A percentile compares a stretch with the other conserved stretches of the same genome.
These are phyloP conservation scores for Cerceris rybyensis DNA, from an alignment of 2,888 invertebrate genomes.

Conservation along the genomic window DNA sequence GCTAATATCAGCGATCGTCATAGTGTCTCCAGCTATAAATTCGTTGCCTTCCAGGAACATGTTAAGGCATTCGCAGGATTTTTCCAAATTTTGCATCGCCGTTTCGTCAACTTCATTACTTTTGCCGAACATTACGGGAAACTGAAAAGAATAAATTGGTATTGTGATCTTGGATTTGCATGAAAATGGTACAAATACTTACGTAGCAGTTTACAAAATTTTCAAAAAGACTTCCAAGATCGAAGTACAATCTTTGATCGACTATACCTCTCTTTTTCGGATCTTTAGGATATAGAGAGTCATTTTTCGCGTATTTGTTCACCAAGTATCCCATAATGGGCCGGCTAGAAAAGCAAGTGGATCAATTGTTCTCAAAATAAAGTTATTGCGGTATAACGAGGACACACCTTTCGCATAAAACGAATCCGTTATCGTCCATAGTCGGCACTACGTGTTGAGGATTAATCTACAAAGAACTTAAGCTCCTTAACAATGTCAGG, in stretches of 20 bases:
- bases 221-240: conserved; percentile 89
- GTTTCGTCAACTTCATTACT: conserved; percentile 67
- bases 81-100: conserved; percentile 82
- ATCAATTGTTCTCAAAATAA: not conserved
- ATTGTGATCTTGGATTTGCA: not conserved
- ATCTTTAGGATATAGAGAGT: conserved; percentile 89
- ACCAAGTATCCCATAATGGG: conserved; percentile 91
- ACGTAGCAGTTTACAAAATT: conserved; percentile 89
- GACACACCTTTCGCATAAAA: conserved; percentile 88
- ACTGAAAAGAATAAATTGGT: conserved; percentile 79
- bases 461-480: conserved; percentile 85
- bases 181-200: conserved; percentile 79
- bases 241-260: conserved; percentile 91
- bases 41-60: conserved; percentile 84
- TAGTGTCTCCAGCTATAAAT: conserved; percentile 86
- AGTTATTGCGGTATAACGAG: not conserved
- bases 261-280: conserved; percentile 89
- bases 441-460: conserved; percentile 94
- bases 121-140: conserved; percentile 85
- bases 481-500: too few relatives aligned
- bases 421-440: conserved; percentile 91
- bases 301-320: conserved; percentile 91
- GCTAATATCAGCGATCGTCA: conserved; percentile 88
- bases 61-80: conserved; percentile 85
- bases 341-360: conserved; percentile 82